A percentile compares a stretch with the other conserved stretches of the same genome.
These are phyloP conservation scores for Theocolax elegans DNA, from an alignment of 1,140 invertebrate genomes.

Conservation along the genomic window DNA sequence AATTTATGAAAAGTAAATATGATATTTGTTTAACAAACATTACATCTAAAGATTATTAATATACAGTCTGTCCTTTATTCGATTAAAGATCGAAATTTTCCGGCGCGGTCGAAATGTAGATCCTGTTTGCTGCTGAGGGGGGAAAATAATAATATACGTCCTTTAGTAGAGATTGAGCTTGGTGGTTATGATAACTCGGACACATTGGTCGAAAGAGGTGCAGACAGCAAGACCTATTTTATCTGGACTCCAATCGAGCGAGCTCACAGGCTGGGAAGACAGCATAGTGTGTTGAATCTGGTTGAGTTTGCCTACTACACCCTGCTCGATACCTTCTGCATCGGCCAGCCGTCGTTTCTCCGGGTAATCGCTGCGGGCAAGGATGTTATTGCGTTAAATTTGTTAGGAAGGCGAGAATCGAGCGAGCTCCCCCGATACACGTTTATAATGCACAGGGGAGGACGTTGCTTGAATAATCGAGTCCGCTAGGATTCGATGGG, in stretches of 20 bases:
- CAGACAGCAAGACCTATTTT: slow-evolving; percentile 89
- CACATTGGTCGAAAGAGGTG: slow-evolving; percentile 90
- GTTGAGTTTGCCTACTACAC: slow-evolving; percentile 80
- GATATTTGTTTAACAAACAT: too few species aligned
- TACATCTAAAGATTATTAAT: too few species aligned
- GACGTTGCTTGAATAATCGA: slow-evolving; percentile 1
- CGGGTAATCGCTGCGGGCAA: slow-evolving; percentile 81
- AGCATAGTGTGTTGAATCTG: slow-evolving; percentile 84
- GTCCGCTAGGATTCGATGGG: too few species aligned
- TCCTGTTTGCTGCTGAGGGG: too few species aligned
- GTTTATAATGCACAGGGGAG: background rate
- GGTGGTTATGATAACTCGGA: slow-evolving; percentile 90
- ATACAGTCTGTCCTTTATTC: too few species aligned
- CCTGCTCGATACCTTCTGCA: slow-evolving; percentile 75
- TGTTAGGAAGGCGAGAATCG: too few species aligned
- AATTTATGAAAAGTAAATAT: too few species aligned
- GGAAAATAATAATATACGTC: too few species aligned
- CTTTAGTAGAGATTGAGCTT: slow-evolving; percentile 77
- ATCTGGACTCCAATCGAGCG: slow-evolving; percentile 92
- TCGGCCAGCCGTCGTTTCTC: slow-evolving; percentile 77
- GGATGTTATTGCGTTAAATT: too few species aligned
- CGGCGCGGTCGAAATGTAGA: too few species aligned
- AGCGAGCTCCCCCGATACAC: too few species aligned
- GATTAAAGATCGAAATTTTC: too few species aligned
- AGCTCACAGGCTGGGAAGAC: slow-evolving; percentile 89